Evolutionary conservation across 1,140 invertebrate genomes (phyloP), one percentile per base, ranked within the genome.

Genomic region (Agraylea sexmaculata): DNA sequence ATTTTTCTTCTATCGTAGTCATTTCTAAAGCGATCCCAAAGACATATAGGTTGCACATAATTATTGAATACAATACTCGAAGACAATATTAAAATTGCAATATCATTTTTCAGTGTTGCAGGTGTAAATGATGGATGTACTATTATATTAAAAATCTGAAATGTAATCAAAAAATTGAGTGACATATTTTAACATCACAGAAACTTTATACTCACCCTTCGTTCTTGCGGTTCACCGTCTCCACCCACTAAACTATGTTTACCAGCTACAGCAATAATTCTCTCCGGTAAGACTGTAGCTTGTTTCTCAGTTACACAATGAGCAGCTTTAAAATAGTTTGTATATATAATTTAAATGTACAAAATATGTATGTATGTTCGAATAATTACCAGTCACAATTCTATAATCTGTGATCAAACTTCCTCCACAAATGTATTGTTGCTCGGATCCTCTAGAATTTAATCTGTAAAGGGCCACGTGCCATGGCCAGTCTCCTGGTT

Each of bases 401-500:
- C 60, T 51, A 12, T 55, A 62, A 6, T 41, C 54, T 17, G 63
- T 62, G 37, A 68, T 54, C 40, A 68, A 57, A 37, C 49, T 64
- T 4, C 64, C 64, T 13, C 64, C 64, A 37, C 64, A 68, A 6
- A 60, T 52, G 42, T 68, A 68, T 16, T 40, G 49, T 1, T 49
- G 40, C 10, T 44, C n/a, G 13, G 50, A 49, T 3, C 40, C 47
- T 15, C 40, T 43, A 4, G 75, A 71, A 30, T 83, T 77, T 51
- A 81, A 76, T 47, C 86, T 79, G 45, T 85, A 77, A 0, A 92
- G 68, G 2, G 83, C 80, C 1, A 78, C 83, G 53, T 89, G 78
- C 87, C 87, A 92, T 0, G 88, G 88, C 86, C 87, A 92, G 50
- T 90, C 83, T 0, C 82, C 83, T 4, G 77, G 73, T 2, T 54